Evolutionary conservation across 1,140 invertebrate genomes (phyloP).

Genomic region (Caerostris extrusa): DNA sequence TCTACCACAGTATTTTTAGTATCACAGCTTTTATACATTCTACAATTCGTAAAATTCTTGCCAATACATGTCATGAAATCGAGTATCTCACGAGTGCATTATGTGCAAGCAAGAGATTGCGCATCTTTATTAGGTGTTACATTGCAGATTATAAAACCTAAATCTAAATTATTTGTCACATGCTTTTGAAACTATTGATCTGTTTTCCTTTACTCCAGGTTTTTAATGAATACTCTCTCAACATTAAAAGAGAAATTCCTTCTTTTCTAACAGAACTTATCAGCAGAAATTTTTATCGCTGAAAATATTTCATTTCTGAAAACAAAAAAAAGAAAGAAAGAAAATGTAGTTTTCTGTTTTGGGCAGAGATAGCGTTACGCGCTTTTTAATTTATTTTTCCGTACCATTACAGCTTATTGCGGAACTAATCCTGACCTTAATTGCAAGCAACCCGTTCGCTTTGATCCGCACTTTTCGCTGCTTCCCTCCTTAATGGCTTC

Average conservation of each 20-base stretch:
- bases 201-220: neutral
- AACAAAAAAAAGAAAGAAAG: neutral
- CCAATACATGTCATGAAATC: no score
- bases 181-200: neutral
- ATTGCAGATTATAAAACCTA: no score
- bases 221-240: neutral
- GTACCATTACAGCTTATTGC: slow-evolving; percentile 5
- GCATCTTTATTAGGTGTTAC: neutral
- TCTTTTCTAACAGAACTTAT: neutral
- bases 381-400: slow-evolving; percentile 11
- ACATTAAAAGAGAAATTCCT: neutral
- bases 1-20: no score
- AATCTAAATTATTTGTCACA: no score
- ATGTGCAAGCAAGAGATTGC: no score
- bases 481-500: neutral
- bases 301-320: neutral
- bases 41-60: no score
- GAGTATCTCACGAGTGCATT: no score
- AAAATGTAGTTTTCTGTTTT: neutral
- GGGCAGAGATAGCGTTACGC: neutral
- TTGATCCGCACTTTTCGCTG: neutral
- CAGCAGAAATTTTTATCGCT: neutral
- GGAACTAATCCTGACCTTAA: slow-evolving; percentile 35
- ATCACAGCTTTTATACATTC: no score
- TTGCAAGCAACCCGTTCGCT: neutral